Evolutionary conservation across 2,113 vertebrate species (phyloP).

Genomic region (Mormyrus iriodes): DNA sequence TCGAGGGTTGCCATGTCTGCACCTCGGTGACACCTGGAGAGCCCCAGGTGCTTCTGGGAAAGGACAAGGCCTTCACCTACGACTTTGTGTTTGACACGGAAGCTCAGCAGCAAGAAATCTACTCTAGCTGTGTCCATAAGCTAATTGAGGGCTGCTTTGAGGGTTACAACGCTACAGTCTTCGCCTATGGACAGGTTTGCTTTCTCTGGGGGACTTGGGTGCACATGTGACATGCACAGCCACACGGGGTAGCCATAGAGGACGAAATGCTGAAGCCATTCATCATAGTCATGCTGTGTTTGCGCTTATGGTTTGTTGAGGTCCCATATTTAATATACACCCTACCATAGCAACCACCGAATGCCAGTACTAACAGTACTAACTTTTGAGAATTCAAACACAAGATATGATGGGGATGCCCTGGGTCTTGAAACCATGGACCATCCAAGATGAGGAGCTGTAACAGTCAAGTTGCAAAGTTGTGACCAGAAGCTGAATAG

Average conservation of each 20-base stretch:
- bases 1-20: slow-evolving; percentile 93
- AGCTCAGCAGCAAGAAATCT: slow-evolving; percentile 78
- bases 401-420: neutral
- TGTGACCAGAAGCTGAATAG: neutral
- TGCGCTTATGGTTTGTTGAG: no score
- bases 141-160: slow-evolving; percentile 94
- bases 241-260: no score
- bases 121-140: slow-evolving; percentile 73
- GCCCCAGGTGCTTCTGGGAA: slow-evolving; percentile 90
- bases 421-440: neutral
- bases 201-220: neutral
- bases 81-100: slow-evolving; percentile 91
- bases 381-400: neutral
- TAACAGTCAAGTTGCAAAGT: neutral
- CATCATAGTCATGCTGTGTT: no score
- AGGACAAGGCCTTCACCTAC: slow-evolving; percentile 97
- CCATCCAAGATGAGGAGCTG: neutral
- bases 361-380: neutral
- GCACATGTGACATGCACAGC: neutral
- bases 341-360: neutral
- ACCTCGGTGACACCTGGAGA: slow-evolving; percentile 87
- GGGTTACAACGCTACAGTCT: slow-evolving; percentile 92
- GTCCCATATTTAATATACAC: neutral
- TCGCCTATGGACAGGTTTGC: slow-evolving; percentile 87
- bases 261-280: no score